Percentiles rank a stretch among this genome's conserved stretches.
These are phyloP conservation scores for Notospermus geniculatus DNA, from an alignment of 1,140 invertebrate species.

Conservation along the genomic window DNA sequence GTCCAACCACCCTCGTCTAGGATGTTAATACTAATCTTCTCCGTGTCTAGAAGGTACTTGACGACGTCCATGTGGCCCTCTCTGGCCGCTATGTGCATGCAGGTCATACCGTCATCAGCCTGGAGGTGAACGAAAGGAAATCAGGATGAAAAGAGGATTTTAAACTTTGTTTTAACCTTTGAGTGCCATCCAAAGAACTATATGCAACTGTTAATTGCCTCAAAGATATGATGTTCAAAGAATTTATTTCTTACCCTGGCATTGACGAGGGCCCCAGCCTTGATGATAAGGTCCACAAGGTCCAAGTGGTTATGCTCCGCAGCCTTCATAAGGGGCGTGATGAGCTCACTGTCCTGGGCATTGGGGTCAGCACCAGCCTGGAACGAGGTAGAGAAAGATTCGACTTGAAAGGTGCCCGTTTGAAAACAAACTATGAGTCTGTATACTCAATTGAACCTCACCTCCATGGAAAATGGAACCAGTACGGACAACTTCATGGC, in stretches of 20 bases:
- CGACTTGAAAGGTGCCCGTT: too few species aligned
- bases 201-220: too few species aligned
- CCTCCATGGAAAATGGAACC: too few species aligned
- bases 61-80: slow-evolving; percentile 97
- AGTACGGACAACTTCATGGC: too few species aligned
- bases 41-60: slow-evolving; percentile 77
- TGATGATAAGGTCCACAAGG: slow-evolving; percentile 69
- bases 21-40: neutral
- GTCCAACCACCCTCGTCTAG: slow-evolving; percentile 90
- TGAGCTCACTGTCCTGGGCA: slow-evolving; percentile 69
- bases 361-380: slow-evolving; percentile 72
- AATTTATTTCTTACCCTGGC: slow-evolving; percentile 68
- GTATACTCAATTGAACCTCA: too few species aligned
- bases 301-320: slow-evolving; percentile 63
- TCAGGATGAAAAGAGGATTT: neutral
- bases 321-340: slow-evolving; percentile 81
- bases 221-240: too few species aligned
- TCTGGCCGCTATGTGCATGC: slow-evolving; percentile 98
- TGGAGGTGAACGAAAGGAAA: slow-evolving; percentile 41
- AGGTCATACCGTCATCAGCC: slow-evolving; percentile 92
- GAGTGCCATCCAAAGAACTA: too few species aligned
- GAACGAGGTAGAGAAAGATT: neutral
- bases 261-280: slow-evolving; percentile 70
- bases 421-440: too few species aligned
- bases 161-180: too few species aligned